Percentiles rank a stretch among this genome's conserved stretches.
phyloP scores from a whole-genome alignment of 2,797 vertebrate species.

The Amniataba percoides region DNA sequence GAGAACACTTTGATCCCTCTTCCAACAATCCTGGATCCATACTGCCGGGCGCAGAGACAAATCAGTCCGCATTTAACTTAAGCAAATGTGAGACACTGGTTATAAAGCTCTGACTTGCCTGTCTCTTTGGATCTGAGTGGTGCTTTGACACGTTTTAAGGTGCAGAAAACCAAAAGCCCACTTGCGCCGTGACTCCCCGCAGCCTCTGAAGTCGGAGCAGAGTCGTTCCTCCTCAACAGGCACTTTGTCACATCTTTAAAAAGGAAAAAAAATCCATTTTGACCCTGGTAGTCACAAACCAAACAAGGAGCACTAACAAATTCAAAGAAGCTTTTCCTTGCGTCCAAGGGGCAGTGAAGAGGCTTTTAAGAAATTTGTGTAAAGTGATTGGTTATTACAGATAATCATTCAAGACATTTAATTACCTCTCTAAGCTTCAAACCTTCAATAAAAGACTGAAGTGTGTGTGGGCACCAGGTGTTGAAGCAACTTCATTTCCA shows the following conservation, averaged over 20 bases:
- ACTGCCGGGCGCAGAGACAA: constrained; percentile 11
- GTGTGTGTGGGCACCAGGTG: background rate
- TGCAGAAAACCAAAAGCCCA: constrained; percentile 24
- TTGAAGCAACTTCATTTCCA: constrained; percentile 1
- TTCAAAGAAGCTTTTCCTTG: constrained; percentile 7
- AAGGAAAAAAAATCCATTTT: background rate
- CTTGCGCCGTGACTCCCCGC: constrained; percentile 23
- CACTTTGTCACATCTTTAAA: constrained; percentile 28
- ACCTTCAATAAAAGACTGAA: constrained; percentile 10
- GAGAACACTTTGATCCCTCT: constrained; percentile 27
- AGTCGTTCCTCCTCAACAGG: constrained; percentile 20
- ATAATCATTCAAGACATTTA: constrained; percentile 36
- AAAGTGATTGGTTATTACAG: constrained; percentile 43
- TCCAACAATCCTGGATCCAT: constrained; percentile 14
- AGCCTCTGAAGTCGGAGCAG: constrained; percentile 31
- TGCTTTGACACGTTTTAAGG: constrained; percentile 34
- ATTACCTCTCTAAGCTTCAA: constrained; percentile 34
- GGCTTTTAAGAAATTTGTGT: constrained; percentile 36
- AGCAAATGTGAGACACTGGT: constrained; percentile 30
- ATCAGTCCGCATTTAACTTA: constrained; percentile 46
- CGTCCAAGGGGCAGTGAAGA: constrained; percentile 7
- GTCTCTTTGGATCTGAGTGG: constrained; percentile 44
- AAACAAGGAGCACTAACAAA: constrained; percentile 3
- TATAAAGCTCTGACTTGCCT: constrained; percentile 37
- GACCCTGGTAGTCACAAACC: background rate